phyloP scores from a whole-genome alignment of 2,113 vertebrate genomes.

The Archilochus colubris region DNA sequence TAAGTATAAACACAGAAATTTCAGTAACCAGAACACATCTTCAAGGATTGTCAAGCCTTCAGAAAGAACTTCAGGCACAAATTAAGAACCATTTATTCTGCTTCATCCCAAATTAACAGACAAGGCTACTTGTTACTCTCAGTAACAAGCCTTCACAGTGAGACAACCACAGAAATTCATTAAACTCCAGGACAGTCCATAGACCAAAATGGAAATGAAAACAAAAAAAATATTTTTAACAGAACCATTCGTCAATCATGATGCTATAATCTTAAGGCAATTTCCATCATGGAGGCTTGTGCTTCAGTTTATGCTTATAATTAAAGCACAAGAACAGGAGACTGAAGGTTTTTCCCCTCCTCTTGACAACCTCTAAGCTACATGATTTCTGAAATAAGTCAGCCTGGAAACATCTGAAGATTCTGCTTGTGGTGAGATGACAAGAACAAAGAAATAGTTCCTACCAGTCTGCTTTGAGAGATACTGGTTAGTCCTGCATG shows the following conservation, averaged over 20 bases:
- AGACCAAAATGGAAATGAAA: background rate
- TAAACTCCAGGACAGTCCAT: background rate
- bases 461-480: background rate
- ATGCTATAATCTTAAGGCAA: background rate
- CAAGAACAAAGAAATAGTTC: background rate
- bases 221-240: background rate
- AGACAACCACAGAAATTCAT: background rate
- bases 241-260: background rate
- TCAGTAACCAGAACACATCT: background rate
- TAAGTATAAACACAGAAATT: background rate
- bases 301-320: background rate
- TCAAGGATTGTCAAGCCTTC: background rate
- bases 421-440: background rate
- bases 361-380: background rate
- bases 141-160: background rate
- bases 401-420: background rate
- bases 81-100: background rate
- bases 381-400: background rate
- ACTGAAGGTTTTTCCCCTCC: background rate
- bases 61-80: background rate
- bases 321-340: background rate
- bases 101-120: background rate
- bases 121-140: background rate
- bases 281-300: background rate
- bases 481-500: background rate